Evolutionary conservation across 35 echinoderm and acorn worm genomes (phyloP).

Genomic region (Heliocidaris tuberculata): DNA sequence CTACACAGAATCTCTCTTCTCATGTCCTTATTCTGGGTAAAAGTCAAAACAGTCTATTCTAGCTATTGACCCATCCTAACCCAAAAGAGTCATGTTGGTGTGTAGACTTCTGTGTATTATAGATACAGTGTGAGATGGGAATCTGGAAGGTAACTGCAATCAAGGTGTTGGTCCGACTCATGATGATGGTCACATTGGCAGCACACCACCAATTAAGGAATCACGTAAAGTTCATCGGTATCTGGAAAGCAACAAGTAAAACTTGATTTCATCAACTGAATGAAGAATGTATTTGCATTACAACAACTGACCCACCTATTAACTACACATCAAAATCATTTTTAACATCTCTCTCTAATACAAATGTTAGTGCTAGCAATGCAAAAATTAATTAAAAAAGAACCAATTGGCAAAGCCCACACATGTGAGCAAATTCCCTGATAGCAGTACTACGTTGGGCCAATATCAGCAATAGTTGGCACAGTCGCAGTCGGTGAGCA

Average conservation of each 20-base stretch:
- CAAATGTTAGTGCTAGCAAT: too few species aligned
- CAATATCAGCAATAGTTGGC: too few species aligned
- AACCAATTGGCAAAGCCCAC: too few species aligned
- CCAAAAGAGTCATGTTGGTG: neutral
- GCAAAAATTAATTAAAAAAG: too few species aligned
- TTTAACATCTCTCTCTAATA: too few species aligned
- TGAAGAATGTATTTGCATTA: neutral
- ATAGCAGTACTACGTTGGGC: too few species aligned
- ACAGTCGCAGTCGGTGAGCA: too few species aligned
- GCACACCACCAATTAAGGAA: neutral
- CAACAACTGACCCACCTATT: neutral
- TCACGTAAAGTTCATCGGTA: neutral
- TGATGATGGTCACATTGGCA: constrained; percentile 1
- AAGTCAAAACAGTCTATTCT: neutral
- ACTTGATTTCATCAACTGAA: neutral
- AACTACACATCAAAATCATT: too few species aligned
- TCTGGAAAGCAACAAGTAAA: neutral
- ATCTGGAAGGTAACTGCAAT: neutral
- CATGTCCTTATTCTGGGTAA: neutral
- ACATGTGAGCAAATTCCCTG: too few species aligned
- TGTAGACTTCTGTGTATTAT: neutral
- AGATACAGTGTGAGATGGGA: neutral
- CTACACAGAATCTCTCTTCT: neutral
- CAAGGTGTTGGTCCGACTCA: neutral
- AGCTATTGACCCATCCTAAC: neutral